phyloP scores from a whole-genome alignment of 1,140 invertebrate species.

The Drosophila parvula region DNA sequence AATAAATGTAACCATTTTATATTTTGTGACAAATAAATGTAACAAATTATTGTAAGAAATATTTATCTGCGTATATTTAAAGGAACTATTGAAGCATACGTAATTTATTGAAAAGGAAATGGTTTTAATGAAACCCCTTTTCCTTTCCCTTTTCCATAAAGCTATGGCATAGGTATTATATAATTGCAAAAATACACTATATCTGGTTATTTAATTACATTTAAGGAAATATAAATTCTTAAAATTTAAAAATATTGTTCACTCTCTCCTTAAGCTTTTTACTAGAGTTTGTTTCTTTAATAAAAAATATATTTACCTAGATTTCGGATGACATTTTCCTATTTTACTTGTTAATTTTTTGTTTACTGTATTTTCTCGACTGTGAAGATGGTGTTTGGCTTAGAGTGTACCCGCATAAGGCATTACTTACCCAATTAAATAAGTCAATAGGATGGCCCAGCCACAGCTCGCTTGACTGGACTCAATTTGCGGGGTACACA shows the following conservation, averaged over 20 bases:
- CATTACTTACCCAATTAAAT: conserved; percentile 11
- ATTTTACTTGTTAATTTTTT: neutral
- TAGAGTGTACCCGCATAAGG: neutral
- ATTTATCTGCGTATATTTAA: neutral
- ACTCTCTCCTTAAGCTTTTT: neutral
- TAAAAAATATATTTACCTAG: neutral
- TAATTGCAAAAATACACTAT: neutral
- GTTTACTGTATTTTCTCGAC: neutral
- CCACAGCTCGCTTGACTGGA: conserved; percentile 2
- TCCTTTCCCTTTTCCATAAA: neutral
- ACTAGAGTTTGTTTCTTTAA: too few relatives aligned
- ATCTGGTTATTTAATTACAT: neutral
- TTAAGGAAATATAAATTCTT: neutral
- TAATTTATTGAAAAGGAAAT: neutral
- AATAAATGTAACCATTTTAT: too few relatives aligned
- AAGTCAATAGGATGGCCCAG: conserved; percentile 5
- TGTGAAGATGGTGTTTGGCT: neutral
- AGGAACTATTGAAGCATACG: neutral
- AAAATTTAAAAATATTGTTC: neutral
- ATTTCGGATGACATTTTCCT: too few relatives aligned
- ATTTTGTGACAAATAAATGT: too few relatives aligned
- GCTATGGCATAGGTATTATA: neutral
- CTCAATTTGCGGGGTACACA: conserved; percentile 14
- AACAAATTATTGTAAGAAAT: too few relatives aligned
- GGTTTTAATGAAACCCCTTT: neutral